Evolutionary conservation across 1,140 invertebrate genomes (phyloP), one percentile per base, ranked within the genome.

Genomic region (Melitaea cinxia): DNA sequence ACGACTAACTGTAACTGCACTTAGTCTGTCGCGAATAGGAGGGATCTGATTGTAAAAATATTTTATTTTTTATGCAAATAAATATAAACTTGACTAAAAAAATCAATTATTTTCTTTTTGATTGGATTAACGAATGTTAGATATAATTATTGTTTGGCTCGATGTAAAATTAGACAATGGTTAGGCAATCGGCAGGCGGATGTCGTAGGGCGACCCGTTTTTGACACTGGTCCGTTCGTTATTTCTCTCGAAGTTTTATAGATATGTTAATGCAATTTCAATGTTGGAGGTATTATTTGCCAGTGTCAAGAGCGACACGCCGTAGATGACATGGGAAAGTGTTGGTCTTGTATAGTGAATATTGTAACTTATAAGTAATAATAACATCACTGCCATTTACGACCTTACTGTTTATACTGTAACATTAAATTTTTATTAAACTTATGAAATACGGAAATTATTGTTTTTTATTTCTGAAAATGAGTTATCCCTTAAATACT

Each of bases 381-480:
- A 42, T 81, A 89, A 89, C 85, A 89, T 87, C 88, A 90, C 88
- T 90, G 88, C 88, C 88, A 89, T 90, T 81, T 90, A 88, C 82
- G 86, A 89, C 88, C 88, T 89, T 90, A 89, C 83, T 88, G 85
- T 90, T 88, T 90, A 88, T 90, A 89, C 82, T 89, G 72, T 89
- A 89, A 88, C 78, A 85, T 84, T 84, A 88, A 75, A 81, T 87
- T 85, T 88, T 88, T 88, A 90, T 88, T 87, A 87, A 88, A 87
- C 77, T 78, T 81, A 74, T 81, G 78, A 55, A 66, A 78, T 73
- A 77, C 73, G 60, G 49, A 68, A 45, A 42, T 23, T 45, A n/a
- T 61, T 66, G 45, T 72, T 50, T 70, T 68, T 73, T 67, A 59
- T 65, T 67, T 69, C 6, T n/a, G n/a, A 10, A 33, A 33, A 33